phyloP scores from a whole-genome alignment of 92 coral and sea anemone species.

The Nematostella vectensis region DNA sequence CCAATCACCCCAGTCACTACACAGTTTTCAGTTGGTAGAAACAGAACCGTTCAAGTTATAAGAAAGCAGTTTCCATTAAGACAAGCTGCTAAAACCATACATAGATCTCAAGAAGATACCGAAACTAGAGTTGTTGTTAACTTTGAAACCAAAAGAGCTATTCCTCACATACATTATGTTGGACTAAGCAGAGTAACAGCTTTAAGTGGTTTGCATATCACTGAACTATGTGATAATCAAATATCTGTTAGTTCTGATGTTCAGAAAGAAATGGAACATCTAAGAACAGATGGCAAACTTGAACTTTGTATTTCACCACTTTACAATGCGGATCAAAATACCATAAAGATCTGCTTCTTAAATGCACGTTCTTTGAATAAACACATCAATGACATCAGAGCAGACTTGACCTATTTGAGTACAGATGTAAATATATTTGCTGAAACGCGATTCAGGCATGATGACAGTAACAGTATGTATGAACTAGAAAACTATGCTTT shows the following conservation, averaged over 20 bases:
- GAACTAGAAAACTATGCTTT: conserved; percentile 24
- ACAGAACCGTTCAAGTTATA: conserved; percentile 51
- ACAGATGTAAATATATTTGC: conserved; percentile 49
- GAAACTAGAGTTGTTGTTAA: conserved; percentile 54
- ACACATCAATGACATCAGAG: conserved; percentile 42
- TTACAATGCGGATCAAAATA: conserved; percentile 24
- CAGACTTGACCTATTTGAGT: conserved; percentile 32
- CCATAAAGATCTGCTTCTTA: conserved; percentile 26
- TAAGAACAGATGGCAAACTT: conserved; percentile 36
- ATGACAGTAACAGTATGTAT: conserved; percentile 35
- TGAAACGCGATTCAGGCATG: conserved; percentile 32
- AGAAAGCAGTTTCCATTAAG: conserved; percentile 63
- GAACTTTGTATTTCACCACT: conserved; percentile 28
- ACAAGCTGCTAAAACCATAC: conserved; percentile 58
- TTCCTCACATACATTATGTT: conserved; percentile 65
- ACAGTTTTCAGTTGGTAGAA: conserved; percentile 63
- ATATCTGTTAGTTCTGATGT: conserved; percentile 65
- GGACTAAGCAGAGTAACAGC: conserved; percentile 64
- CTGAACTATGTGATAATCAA: conserved; percentile 59
- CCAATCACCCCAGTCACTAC: conserved; percentile 60
- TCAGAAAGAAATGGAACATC: conserved; percentile 38
- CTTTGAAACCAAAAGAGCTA: too few species aligned
- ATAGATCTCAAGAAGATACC: conserved; percentile 66
- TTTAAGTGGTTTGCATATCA: conserved; percentile 44
- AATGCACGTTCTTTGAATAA: conserved; percentile 53